These are phyloP conservation scores for Lycopodina hypogea DNA, from an alignment of 37 sponge, comb jelly and placozoan species.

Conservation along the genomic window DNA sequence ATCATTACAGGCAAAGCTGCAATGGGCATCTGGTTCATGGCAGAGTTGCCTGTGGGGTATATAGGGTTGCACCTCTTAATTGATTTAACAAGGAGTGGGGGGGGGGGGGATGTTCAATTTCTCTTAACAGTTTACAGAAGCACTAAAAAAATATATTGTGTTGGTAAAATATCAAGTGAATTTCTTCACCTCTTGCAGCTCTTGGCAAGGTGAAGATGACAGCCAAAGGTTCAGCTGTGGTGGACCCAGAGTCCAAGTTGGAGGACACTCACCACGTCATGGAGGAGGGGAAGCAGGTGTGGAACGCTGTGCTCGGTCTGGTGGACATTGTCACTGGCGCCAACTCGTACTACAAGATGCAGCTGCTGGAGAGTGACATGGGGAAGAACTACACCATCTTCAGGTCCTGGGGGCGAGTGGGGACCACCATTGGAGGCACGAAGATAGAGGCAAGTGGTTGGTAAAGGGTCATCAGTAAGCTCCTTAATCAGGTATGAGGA, in stretches of 20 bases:
- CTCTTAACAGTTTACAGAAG: too few species aligned
- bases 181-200: slow-evolving; percentile 4
- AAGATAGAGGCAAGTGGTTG: slow-evolving; percentile 65
- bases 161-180: too few species aligned
- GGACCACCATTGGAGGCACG: slow-evolving; percentile 90
- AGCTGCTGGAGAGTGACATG: slow-evolving; percentile 78
- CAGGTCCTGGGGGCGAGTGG: slow-evolving; percentile 97
- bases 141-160: too few species aligned
- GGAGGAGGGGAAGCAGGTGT: slow-evolving; percentile 61
- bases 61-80: too few species aligned
- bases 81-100: too few species aligned
- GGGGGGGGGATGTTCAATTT: too few species aligned
- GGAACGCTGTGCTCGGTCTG: slow-evolving; percentile 94
- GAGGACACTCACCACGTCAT: slow-evolving; percentile 79
- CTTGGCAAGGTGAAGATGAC: slow-evolving; percentile 68
- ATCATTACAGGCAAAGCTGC: too few species aligned
- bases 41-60: too few species aligned
- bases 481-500: too few species aligned
- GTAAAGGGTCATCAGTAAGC: not conserved
- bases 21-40: too few species aligned
- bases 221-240: slow-evolving; percentile 86
- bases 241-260: slow-evolving; percentile 87
- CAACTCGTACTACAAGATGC: slow-evolving; percentile 98
- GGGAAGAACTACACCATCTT: slow-evolving; percentile 69
- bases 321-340: slow-evolving; percentile 88